A percentile compares a stretch with the other conserved stretches of the same genome.
phyloP scores from a whole-genome alignment of 1,140 invertebrate species.

The Trachymyrmex septentrionalis region DNA sequence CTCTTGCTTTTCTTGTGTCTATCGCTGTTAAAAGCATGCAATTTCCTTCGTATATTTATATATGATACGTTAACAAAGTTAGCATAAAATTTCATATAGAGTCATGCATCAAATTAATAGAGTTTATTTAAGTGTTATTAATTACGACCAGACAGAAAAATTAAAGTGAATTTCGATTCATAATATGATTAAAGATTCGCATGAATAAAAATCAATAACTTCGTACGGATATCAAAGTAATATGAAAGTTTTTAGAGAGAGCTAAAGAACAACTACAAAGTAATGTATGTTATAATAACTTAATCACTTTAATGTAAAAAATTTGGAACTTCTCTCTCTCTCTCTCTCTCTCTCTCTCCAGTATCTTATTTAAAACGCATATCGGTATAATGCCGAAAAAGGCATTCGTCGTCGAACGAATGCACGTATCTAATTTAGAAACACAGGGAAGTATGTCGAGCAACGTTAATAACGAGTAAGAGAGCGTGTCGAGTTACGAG shows the following conservation, averaged over 20 bases:
- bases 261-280: neutral
- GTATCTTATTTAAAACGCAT: neutral
- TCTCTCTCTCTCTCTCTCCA: neutral
- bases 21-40: neutral
- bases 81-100: neutral
- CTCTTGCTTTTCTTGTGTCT: slow-evolving; percentile 4
- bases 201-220: neutral
- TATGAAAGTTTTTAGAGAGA: neutral
- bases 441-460: neutral
- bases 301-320: neutral
- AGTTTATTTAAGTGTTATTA: neutral
- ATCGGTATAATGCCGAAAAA: neutral
- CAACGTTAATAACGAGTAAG: slow-evolving; percentile 14
- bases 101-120: slow-evolving; percentile 12
- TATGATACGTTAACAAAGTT: neutral
- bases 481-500: slow-evolving; percentile 32
- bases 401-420: neutral
- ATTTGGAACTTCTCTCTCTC: neutral
- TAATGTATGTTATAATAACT: neutral
- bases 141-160: neutral
- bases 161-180: neutral
- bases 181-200: neutral
- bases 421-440: slow-evolving; percentile 25
- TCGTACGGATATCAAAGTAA: neutral
- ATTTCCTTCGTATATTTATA: slow-evolving; percentile 10